Percentiles rank a stretch among this genome's conserved stretches.
Evolutionary conservation across 2,888 invertebrate genomes (phyloP).

Genomic region (Machimus rusticus): DNA sequence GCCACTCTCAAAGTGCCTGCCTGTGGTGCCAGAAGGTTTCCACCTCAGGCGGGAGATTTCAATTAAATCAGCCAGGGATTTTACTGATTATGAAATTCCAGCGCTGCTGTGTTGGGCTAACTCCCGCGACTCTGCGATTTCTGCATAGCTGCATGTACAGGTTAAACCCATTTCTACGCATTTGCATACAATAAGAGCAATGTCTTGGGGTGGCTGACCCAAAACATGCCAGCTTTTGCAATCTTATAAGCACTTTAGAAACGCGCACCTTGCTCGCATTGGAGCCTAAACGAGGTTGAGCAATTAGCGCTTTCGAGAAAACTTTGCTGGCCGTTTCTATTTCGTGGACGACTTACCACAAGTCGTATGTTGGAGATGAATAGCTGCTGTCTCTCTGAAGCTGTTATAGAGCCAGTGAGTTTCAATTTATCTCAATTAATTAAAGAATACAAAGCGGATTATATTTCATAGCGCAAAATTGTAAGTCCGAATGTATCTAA

Average conservation of each 20-base stretch:
- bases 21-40: neutral
- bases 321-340: neutral
- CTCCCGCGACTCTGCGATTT: neutral
- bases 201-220: neutral
- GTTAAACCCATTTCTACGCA: neutral
- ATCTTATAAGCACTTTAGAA: neutral
- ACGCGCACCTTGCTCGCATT: neutral
- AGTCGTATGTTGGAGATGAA: neutral
- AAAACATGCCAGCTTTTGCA: neutral
- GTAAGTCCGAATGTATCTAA: neutral
- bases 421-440: neutral
- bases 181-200: neutral
- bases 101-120: neutral
- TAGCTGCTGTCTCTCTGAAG: neutral
- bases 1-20: neutral
- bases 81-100: neutral
- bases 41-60: neutral
- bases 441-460: neutral
- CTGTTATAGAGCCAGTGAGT: neutral
- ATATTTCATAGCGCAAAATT: neutral
- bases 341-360: neutral
- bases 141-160: neutral
- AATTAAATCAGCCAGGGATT: neutral
- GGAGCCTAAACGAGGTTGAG: neutral
- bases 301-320: neutral